phyloP scores from a whole-genome alignment of 2,113 vertebrate species.

The Oreotrochilus melanogaster region DNA sequence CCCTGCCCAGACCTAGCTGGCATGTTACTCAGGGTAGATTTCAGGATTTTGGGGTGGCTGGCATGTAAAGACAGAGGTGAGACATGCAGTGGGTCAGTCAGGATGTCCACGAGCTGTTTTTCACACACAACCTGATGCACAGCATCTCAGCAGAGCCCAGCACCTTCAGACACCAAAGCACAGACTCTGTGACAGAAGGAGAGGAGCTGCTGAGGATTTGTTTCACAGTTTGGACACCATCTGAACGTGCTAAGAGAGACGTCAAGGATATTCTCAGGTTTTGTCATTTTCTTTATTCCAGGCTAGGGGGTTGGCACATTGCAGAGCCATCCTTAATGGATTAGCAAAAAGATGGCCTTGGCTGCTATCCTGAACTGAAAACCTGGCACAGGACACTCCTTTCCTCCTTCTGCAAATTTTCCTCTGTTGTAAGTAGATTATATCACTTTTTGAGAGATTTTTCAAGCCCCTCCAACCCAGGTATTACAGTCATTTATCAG shows the following conservation, averaged over 20 bases:
- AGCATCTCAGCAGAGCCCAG: not conserved
- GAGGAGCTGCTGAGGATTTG: constrained; percentile 35
- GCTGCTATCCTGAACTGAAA: constrained; percentile 9
- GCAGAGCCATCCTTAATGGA: constrained; percentile 9
- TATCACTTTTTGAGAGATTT: not conserved
- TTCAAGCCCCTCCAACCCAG: not conserved
- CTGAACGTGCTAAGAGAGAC: constrained; percentile 55
- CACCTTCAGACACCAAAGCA: not conserved
- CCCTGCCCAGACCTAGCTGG: not conserved
- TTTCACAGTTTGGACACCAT: constrained; percentile 50
- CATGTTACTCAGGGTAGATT: no score
- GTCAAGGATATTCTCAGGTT: constrained; percentile 63
- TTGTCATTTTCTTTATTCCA: constrained; percentile 35
- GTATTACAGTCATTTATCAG: not conserved
- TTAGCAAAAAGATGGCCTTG: constrained; percentile 26
- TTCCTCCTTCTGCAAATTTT: not conserved
- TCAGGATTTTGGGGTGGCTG: not conserved
- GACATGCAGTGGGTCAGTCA: accelerated
- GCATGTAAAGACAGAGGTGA: not conserved
- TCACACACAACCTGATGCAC: accelerated
- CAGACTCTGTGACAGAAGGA: constrained; percentile 63
- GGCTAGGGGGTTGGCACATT: not conserved
- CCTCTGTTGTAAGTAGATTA: not conserved
- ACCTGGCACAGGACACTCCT: not conserved
- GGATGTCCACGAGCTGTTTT: not conserved